These are phyloP conservation scores for Chlorospingus semifuscus DNA, from an alignment of 2,797 vertebrate genomes.

Conservation along the genomic window DNA sequence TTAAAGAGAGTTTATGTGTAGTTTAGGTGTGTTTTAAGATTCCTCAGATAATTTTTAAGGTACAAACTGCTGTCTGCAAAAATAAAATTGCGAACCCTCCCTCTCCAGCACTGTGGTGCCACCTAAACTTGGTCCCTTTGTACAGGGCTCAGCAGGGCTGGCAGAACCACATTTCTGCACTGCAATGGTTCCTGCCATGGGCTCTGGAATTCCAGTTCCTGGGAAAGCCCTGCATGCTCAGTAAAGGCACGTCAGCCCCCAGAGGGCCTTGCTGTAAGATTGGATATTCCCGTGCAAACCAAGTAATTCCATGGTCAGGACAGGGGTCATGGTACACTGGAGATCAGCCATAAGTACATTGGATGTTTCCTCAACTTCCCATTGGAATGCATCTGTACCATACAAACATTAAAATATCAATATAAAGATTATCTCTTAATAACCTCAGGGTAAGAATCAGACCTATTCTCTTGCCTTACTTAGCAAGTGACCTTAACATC, in stretches of 20 bases:
- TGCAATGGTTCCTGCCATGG: background rate
- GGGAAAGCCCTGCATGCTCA: background rate
- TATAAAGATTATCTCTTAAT: background rate
- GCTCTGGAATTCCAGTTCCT: background rate
- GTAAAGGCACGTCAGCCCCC: background rate
- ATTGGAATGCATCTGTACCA: background rate
- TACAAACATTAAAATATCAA: background rate
- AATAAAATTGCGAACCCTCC: background rate
- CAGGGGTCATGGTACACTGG: too few species aligned
- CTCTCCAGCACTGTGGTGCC: accelerated
- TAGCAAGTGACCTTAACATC: background rate
- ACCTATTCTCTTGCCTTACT: background rate
- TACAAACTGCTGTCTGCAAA: background rate
- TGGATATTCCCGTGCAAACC: background rate
- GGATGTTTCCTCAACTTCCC: background rate
- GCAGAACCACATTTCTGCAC: background rate
- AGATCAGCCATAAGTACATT: background rate
- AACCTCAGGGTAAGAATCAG: background rate
- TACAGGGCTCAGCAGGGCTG: accelerated
- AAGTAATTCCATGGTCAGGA: background rate
- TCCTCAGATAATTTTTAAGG: background rate
- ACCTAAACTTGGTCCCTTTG: background rate
- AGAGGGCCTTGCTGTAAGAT: background rate
- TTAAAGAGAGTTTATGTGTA: background rate
- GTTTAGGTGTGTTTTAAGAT: background rate